Percentiles rank a stretch among this genome's conserved stretches.
Evolutionary conservation across 2,888 invertebrate species (phyloP).

Genomic region (Flexamia atlantica): DNA sequence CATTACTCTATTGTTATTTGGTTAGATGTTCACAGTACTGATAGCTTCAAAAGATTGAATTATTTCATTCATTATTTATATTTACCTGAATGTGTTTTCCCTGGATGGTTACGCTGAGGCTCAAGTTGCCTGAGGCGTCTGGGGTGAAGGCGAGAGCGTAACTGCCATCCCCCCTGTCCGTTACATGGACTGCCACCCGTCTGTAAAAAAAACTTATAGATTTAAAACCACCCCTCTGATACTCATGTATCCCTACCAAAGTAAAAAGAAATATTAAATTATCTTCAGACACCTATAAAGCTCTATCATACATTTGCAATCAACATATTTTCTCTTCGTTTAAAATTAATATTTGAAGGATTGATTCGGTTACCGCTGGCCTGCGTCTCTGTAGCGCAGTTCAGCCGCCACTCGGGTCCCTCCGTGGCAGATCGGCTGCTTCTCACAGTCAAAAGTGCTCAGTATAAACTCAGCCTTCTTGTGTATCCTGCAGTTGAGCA

Average conservation of each 20-base stretch:
- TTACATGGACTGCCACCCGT: conserved; percentile 76
- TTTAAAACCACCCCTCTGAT: too few species aligned
- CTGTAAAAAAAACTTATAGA: too few species aligned
- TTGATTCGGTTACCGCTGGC: conserved; percentile 69
- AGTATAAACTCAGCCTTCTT: conserved; percentile 79
- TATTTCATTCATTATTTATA: neutral
- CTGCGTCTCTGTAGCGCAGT: conserved; percentile 78
- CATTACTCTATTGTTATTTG: too few species aligned
- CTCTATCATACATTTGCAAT: too few species aligned
- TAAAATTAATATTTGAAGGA: too few species aligned
- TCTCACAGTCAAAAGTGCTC: conserved; percentile 81
- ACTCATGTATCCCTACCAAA: too few species aligned
- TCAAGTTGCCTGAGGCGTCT: conserved; percentile 80
- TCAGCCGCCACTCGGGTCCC: conserved; percentile 80
- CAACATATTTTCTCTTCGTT: too few species aligned
- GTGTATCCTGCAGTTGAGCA: conserved; percentile 79
- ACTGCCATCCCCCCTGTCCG: conserved; percentile 82
- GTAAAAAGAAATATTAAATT: too few species aligned
- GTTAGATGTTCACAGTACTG: too few species aligned
- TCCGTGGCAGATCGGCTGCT: conserved; percentile 82
- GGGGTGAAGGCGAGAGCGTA: conserved; percentile 81
- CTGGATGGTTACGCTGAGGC: conserved; percentile 80
- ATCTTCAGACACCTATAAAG: too few species aligned
- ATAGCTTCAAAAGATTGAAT: too few species aligned
- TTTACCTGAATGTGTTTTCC: conserved; percentile 82